Base-by-base conservation (phyloP, 2,888 invertebrate species). In the Rhopalosiphum nymphaeae region DNA sequence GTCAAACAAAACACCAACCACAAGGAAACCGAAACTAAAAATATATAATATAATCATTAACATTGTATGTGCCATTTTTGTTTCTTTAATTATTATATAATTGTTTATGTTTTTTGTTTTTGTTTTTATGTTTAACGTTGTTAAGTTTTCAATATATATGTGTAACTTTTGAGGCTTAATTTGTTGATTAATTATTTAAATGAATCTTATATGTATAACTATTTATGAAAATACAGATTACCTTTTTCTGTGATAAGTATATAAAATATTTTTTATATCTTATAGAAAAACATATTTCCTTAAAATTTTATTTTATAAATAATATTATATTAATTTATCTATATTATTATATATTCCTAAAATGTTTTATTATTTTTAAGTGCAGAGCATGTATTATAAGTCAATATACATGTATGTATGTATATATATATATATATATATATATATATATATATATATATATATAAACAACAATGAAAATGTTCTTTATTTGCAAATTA, bases 11-110 rank as follows among this genome's bases (percentile, higher is more conserved):
- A 86, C 53, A 91, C 10, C 94, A 94, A 61, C 3, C 89, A 42
- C 85, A 85, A 86, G 90, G 93, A 90, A 94, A 89, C 29, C 57
- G 86, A 61, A 94, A 94, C 29, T 94, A 91, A 91, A 86, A 67
- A 42, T 85, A 57, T 46, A 57, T 56, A 78, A 89, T 78, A 78
- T 89, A 88, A 90, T 86, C 42, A 1, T 93, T 57, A 67, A 42
- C 91, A 49, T 49, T 86, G 13, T 61, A 67, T 91, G 86, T 86
- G 94, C 90, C 86, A 94, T 90, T 93, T 46, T 89, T 93, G 89
- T 93, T 89, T 92, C 21, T 88, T 36, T 61, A 61, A 92, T 87
- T 85, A 84, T 36, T 78, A 13, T 84, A 91, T 44, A 44, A 91
- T 85, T 93, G 89, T 94, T 93, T 46, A 85, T 86, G 57, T 87